phyloP scores from a whole-genome alignment of 2,797 vertebrate species.

The Tenualosa thibaudeaui region DNA sequence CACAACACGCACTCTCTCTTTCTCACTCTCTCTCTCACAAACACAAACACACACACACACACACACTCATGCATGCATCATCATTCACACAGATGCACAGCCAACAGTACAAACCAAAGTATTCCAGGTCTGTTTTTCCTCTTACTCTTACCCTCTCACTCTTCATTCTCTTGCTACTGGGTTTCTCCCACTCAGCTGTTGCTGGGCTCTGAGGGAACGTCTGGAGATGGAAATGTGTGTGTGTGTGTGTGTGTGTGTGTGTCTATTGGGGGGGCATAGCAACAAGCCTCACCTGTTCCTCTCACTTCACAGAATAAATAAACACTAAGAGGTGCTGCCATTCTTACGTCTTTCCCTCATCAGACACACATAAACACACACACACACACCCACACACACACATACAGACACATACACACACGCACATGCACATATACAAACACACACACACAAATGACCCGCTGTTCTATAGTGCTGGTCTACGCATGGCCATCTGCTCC shows the following conservation, averaged over 20 bases:
- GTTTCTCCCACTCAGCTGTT: neutral
- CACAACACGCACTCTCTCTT: neutral
- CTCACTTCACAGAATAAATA: slow-evolving; percentile 35
- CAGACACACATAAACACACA: neutral
- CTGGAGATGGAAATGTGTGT: neutral
- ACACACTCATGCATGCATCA: neutral
- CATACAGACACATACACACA: slow-evolving; percentile 5
- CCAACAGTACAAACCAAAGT: neutral
- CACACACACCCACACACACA: neutral
- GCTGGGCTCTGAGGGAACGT: slow-evolving; percentile 15
- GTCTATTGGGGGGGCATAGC: neutral
- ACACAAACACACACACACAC: neutral
- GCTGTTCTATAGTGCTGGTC: neutral
- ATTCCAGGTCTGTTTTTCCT: neutral
- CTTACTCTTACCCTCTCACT: neutral
- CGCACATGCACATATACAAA: too few species aligned
- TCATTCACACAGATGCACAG: neutral
- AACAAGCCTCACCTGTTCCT: slow-evolving; percentile 38
- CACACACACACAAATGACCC: slow-evolving; percentile 1
- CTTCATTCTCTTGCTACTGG: neutral
- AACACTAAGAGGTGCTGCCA: slow-evolving; percentile 27
- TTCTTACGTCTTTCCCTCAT: slow-evolving; percentile 11
- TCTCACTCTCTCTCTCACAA: neutral
- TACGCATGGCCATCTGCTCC: slow-evolving; percentile 2
- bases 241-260: slow-evolving; percentile 21